Base-by-base conservation (phyloP, 2,888 invertebrate species). In the Parascotia fuliginaria region DNA sequence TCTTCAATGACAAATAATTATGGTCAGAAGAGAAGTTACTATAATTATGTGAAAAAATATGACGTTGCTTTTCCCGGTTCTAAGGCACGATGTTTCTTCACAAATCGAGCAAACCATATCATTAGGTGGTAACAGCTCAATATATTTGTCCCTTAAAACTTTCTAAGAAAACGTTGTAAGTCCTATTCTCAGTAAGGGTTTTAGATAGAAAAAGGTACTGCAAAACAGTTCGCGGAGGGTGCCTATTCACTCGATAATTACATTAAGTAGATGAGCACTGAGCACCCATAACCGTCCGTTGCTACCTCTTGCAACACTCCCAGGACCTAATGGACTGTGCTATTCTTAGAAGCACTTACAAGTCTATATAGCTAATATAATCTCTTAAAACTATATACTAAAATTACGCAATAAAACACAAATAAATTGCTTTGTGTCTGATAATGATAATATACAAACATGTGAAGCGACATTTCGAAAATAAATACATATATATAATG, bases 241-340 rank as follows among this genome's bases (percentile, higher is more conserved):
- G 32, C 22, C 32, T 22, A 33, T 41, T 13, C 41, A 41, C 31
- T 33, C 13, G 41, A 22, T 32, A 32, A 41, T 41, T 41, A 22
- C 41, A 24, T 41, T 41, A 36, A 12, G 32, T 41, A 12, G 22
- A 31, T 24, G 19, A 11, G n/a, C 40, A 40, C 39, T 24, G 19
- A 11, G n/a, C 40, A 40, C 39, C 11, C 28, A 11, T 28, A 28
- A 28, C 15, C 39, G 3, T 39, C 15, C 39, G n/a, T 29, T 3
- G 14, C 11, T 13, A 14, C 13, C 29, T 39, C 29, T 11, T 31
- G n/a, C 19, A 19, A n/a, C 9, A 12, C 19, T n/a, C 19, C 31
- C 11, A 15, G 13, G 16, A 16, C 19, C 19, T 19, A 40, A 29
- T 13, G 9, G 15, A 6, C 29, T 29, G 28, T 39, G 7, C 16